phyloP scores from a whole-genome alignment of 1,140 invertebrate genomes.

The Rhopalosiphum maidis region DNA sequence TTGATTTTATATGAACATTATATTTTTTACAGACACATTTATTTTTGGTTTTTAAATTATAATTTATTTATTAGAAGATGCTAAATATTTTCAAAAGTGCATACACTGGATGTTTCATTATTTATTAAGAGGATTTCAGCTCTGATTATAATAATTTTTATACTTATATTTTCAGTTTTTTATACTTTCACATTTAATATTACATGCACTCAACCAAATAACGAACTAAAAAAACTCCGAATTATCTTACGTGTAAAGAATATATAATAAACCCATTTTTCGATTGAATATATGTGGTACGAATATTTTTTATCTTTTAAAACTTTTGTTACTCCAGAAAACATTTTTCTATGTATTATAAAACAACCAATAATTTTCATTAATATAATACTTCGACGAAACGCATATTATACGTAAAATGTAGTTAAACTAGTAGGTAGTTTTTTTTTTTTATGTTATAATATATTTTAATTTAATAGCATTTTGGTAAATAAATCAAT shows the following conservation, averaged over 20 bases:
- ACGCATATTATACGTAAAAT: background rate
- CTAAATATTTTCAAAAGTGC: background rate
- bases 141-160: background rate
- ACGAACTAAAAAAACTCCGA: background rate
- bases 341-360: background rate
- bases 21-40: background rate
- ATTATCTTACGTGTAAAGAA: slow-evolving; percentile 16
- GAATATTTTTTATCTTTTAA: background rate
- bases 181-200: background rate
- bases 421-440: background rate
- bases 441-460: background rate
- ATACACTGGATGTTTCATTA: background rate
- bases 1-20: background rate
- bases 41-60: slow-evolving; percentile 8
- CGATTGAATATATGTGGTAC: background rate
- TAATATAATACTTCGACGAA: background rate
- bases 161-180: background rate
- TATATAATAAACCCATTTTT: slow-evolving; percentile 10
- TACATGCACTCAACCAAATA: slow-evolving; percentile 1
- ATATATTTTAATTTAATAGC: background rate
- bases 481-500: too few relatives aligned
- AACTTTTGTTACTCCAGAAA: background rate
- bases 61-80: background rate
- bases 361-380: background rate
- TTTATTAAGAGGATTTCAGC: background rate